These are phyloP conservation scores for Brachymystax lenok DNA, from an alignment of 2,797 vertebrate genomes.

Conservation along the genomic window DNA sequence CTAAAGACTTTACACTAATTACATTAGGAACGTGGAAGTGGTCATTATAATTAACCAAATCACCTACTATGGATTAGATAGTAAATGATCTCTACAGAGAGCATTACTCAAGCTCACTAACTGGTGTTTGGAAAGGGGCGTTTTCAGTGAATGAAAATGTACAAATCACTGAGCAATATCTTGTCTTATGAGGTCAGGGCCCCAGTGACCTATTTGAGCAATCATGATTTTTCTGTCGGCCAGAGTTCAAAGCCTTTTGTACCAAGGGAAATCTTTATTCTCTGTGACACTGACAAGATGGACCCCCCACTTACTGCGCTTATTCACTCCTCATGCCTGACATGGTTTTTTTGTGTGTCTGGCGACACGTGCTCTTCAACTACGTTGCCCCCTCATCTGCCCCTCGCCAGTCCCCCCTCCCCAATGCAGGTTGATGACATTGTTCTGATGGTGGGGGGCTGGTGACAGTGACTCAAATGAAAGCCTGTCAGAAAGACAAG, in stretches of 20 bases:
- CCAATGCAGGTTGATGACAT: conserved; percentile 59
- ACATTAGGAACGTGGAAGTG: conserved; percentile 34
- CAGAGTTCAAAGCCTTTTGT: conserved; percentile 56
- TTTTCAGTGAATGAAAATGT: conserved; percentile 59
- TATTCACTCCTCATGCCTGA: conserved; percentile 49
- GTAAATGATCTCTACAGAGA: conserved; percentile 20
- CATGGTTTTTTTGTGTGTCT: conserved; percentile 29
- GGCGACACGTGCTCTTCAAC: conserved; percentile 40
- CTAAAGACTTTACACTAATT: conserved; percentile 38
- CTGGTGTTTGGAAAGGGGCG: conserved; percentile 34
- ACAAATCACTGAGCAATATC: conserved; percentile 61
- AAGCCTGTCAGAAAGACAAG: conserved; percentile 56
- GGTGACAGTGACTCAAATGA: conserved; percentile 62
- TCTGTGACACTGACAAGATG: conserved; percentile 37
- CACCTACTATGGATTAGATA: conserved; percentile 19
- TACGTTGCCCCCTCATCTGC: conserved; percentile 43
- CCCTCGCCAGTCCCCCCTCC: conserved; percentile 24
- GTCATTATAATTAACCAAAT: conserved; percentile 32
- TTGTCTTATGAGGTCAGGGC: conserved; percentile 55
- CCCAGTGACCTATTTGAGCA: conserved; percentile 20
- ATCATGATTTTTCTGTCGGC: conserved; percentile 39
- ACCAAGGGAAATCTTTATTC: conserved; percentile 57
- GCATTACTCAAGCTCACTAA: conserved; percentile 26
- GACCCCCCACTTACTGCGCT: conserved; percentile 47
- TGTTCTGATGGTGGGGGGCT: conserved; percentile 48